Percentiles rank a stretch among this genome's conserved stretches.
Evolutionary conservation across 2,797 vertebrate species (phyloP).

Genomic region (Vireo griseus): DNA sequence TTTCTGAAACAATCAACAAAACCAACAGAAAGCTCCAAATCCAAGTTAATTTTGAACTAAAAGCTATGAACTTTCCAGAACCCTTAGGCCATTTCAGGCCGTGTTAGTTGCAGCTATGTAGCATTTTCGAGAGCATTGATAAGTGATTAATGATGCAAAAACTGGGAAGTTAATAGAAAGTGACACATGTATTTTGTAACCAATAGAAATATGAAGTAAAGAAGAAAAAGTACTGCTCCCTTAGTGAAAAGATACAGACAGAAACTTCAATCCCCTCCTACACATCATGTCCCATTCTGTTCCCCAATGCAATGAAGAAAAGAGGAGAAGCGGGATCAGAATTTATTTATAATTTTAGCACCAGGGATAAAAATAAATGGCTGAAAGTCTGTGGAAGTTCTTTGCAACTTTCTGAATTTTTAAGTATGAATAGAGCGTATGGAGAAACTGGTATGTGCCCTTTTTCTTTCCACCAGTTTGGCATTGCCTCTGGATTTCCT

Average conservation of each 20-base stretch:
- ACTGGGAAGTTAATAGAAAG: neutral
- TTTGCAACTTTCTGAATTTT: slow-evolving; percentile 11
- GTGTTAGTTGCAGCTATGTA: neutral
- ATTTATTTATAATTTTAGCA: neutral
- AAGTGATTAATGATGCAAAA: neutral
- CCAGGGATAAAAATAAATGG: neutral
- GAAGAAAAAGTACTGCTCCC: neutral
- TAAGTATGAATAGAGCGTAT: neutral
- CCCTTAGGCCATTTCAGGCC: neutral
- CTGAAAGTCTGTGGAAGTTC: neutral
- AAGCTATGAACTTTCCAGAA: neutral
- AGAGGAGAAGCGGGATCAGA: neutral
- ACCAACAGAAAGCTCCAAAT: neutral
- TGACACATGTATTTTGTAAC: neutral
- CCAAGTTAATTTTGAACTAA: neutral
- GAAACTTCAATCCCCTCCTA: neutral
- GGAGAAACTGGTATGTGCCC: neutral
- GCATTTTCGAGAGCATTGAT: neutral
- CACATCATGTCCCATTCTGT: rapidly evolving
- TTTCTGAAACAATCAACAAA: neutral
- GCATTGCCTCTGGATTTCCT: neutral
- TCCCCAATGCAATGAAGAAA: neutral
- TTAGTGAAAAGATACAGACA: neutral
- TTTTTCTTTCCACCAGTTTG: neutral
- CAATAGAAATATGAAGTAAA: neutral